A percentile compares a stretch with the other conserved stretches of the same genome.
Evolutionary conservation across 2,888 invertebrate genomes (phyloP).

Genomic region (Apeira syringaria): DNA sequence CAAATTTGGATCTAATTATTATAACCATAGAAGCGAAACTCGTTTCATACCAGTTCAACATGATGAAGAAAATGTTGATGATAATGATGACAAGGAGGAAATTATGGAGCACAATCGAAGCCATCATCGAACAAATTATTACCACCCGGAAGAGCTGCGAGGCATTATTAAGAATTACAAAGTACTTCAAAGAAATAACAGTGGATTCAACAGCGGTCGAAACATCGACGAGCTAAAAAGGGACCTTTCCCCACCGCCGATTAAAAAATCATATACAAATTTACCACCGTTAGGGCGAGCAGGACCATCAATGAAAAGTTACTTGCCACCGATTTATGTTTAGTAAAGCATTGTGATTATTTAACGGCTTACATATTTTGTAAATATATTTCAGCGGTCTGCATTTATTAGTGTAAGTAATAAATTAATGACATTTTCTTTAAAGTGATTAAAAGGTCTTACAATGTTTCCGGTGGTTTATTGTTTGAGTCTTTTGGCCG

Average conservation of each 20-base stretch:
- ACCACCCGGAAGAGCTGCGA: conserved; percentile 58
- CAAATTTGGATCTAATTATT: conserved; percentile 39
- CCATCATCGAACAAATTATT: conserved; percentile 42
- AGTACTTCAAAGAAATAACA: conserved; percentile 66
- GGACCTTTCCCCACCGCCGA: conserved; percentile 52
- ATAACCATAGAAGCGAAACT: conserved; percentile 46
- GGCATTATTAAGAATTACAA: conserved; percentile 75
- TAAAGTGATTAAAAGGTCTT: too few species aligned
- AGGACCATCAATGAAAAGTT: conserved; percentile 71
- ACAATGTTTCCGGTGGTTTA: too few species aligned
- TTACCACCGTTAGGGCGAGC: conserved; percentile 72
- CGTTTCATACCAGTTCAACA: conserved; percentile 43
- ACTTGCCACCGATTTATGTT: conserved; percentile 67
- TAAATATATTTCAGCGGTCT: conserved; percentile 53
- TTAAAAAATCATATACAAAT: conserved; percentile 49
- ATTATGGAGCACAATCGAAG: conserved; percentile 39
- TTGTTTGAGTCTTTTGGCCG: too few species aligned
- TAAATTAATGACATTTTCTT: conserved; percentile 18
- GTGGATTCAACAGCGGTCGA: conserved; percentile 43
- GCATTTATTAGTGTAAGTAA: conserved; percentile 68
- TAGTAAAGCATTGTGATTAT: conserved; percentile 63
- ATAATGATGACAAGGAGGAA: conserved; percentile 38
- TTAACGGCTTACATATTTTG: conserved; percentile 47
- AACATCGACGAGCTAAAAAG: conserved; percentile 45
- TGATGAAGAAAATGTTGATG: conserved; percentile 23